These are phyloP conservation scores for Sebastes alutus DNA, from an alignment of 2,797 vertebrate species.

Conservation along the genomic window DNA sequence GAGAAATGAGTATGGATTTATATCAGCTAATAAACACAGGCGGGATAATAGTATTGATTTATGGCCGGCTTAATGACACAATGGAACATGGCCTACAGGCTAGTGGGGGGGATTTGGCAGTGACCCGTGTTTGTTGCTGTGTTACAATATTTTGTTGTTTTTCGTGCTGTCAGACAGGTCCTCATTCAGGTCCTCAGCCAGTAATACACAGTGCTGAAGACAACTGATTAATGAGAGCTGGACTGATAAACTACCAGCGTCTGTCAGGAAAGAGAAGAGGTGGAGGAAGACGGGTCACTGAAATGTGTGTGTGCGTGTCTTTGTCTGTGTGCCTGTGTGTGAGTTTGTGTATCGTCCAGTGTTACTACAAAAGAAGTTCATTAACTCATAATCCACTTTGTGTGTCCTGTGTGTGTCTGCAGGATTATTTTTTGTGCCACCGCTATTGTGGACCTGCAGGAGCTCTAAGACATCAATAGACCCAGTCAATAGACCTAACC, in stretches of 20 bases:
- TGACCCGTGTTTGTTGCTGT: slow-evolving; percentile 41
- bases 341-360: background rate
- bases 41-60: slow-evolving; percentile 65
- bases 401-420: slow-evolving; percentile 15
- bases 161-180: slow-evolving; percentile 10
- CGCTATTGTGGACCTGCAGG: slow-evolving; percentile 22
- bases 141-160: slow-evolving; percentile 52
- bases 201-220: slow-evolving; percentile 20
- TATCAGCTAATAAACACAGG: slow-evolving; percentile 58
- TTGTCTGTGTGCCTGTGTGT: background rate
- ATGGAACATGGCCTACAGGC: slow-evolving; percentile 49
- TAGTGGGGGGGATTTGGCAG: slow-evolving; percentile 24
- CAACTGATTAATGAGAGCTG: slow-evolving; percentile 31
- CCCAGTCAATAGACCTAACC: slow-evolving; percentile 31
- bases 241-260: background rate
- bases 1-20: slow-evolving; percentile 61
- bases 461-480: slow-evolving; percentile 38
- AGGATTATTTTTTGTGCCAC: slow-evolving; percentile 29
- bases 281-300: background rate
- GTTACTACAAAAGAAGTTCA: slow-evolving; percentile 45
- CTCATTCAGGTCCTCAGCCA: background rate
- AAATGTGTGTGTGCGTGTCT: background rate
- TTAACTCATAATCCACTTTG: slow-evolving; percentile 49
- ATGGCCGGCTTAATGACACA: slow-evolving; percentile 55
- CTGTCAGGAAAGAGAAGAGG: background rate